Base-by-base conservation (phyloP, 2,888 invertebrate genomes). In the Kryphioiulus occultus region DNA sequence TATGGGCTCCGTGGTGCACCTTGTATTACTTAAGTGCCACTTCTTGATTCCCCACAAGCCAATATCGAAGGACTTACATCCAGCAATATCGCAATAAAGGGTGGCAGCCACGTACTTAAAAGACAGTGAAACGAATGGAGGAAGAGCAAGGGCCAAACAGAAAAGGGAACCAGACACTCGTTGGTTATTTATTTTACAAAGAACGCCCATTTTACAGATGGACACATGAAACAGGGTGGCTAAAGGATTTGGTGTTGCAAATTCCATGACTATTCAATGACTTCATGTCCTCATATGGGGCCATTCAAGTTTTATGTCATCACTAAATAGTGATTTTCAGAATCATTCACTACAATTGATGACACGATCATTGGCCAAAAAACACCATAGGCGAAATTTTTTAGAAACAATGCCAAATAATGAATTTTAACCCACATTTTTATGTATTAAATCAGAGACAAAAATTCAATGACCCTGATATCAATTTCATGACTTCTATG, bases 21-120 rank as follows among this genome's bases (percentile, higher is more conserved):
- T 68, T 68, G 68, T 68, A 68, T 68, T 68, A 68, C 68, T 68
- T 68, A 68, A 68, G 68, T 68, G 68, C 68, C 68, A 68, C 68
- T 68, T 68, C 68, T 68, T 68, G 68, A 68, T 68, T 68, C 68
- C 68, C 68, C 68, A 68, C 68, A 68, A 68, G 68, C 68, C 68
- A 68, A 68, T 68, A 68, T 68, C 68, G 68, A 26, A 68, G 26
- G 68, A 68, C 68, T 68, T 68, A 68, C 22, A 68, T 22, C 68
- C 68, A 68, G 68, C 68, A 68, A 68, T 68, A 68, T 68, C 68
- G 68, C 68, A 68, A 68, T 68, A 68, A 68, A 68, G 68, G 68
- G 68, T 68, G 68, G 68, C 68, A 68, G 68, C 68, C 68, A 68
- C 68, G 68, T 68, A 68, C 68, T 68, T 26, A 68, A 68, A 68